phyloP scores from a whole-genome alignment of 2,888 invertebrate genomes.

The Cremastinae sp. region DNA sequence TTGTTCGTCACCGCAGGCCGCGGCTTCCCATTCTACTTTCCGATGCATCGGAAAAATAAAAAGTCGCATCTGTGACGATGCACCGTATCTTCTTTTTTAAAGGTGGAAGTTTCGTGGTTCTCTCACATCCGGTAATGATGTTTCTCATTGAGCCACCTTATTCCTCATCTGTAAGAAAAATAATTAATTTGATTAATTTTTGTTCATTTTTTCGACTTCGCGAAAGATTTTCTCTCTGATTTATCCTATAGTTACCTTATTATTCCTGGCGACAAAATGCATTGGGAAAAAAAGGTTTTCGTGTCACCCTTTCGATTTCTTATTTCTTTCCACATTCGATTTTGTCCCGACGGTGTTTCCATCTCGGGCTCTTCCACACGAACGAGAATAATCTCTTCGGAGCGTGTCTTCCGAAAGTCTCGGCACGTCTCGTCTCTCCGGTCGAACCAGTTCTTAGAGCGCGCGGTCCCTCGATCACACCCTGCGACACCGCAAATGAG shows the following conservation, averaged over 20 bases:
- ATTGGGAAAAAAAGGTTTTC: conserved; percentile 2
- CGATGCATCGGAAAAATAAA: background rate
- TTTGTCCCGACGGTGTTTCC: conserved; percentile 16
- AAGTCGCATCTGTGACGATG: too few species aligned
- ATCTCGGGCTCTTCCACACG: conserved; percentile 23
- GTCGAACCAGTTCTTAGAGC: conserved; percentile 58
- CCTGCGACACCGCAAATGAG: conserved; percentile 26
- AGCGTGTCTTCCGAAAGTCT: conserved; percentile 53
- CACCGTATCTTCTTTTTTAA: background rate
- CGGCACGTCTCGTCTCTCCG: conserved; percentile 41
- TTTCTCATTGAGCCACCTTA: too few species aligned
- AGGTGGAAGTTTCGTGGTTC: background rate
- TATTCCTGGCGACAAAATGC: too few species aligned
- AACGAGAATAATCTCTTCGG: conserved; percentile 17
- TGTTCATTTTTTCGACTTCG: too few species aligned
- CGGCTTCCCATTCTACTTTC: conserved; percentile 24
- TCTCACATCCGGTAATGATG: background rate
- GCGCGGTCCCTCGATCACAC: conserved; percentile 56
- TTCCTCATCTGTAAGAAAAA: too few species aligned
- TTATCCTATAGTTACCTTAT: too few species aligned
- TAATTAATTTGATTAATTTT: too few species aligned
- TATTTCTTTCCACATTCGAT: background rate
- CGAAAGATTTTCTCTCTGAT: conserved; percentile 7
- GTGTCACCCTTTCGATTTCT: conserved; percentile 4
- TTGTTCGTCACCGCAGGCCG: conserved; percentile 43